These are phyloP conservation scores for Fistularia commersonii DNA, from an alignment of 2,797 vertebrate species.

Conservation along the genomic window DNA sequence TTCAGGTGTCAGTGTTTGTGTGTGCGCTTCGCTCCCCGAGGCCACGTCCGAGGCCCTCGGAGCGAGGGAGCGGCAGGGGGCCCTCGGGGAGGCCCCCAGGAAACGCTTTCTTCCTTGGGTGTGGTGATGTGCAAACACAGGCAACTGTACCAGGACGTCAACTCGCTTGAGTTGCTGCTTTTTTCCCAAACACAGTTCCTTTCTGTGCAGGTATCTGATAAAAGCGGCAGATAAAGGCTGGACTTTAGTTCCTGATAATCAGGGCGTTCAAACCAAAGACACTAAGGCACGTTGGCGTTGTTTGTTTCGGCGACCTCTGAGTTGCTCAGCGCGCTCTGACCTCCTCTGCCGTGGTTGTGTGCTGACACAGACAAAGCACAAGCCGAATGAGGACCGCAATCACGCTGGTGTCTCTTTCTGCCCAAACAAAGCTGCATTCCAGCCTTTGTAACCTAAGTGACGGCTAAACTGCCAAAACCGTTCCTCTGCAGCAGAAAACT, in stretches of 20 bases:
- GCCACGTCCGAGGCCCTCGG: too few relatives aligned
- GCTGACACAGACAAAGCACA: too few relatives aligned
- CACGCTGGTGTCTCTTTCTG: too few relatives aligned
- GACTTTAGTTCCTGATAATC: slow-evolving; percentile 37
- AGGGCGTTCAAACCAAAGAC: background rate
- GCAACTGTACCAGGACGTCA: slow-evolving; percentile 5
- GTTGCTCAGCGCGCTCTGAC: too few relatives aligned
- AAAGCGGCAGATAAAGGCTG: slow-evolving; percentile 2
- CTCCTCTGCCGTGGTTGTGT: too few relatives aligned
- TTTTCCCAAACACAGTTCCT: background rate
- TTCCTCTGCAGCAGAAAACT: background rate
- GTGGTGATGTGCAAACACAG: slow-evolving; percentile 19
- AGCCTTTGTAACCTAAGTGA: slow-evolving; percentile 33
- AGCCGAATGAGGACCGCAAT: too few relatives aligned
- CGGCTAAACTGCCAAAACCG: slow-evolving; percentile 26
- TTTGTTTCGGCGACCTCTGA: too few relatives aligned
- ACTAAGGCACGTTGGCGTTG: too few relatives aligned
- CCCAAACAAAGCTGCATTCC: slow-evolving; percentile 38
- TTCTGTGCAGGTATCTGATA: slow-evolving; percentile 27
- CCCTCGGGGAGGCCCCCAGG: too few relatives aligned
- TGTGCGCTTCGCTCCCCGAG: too few relatives aligned
- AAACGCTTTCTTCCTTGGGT: slow-evolving; percentile 6
- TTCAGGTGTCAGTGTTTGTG: too few relatives aligned
- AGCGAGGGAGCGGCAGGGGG: too few relatives aligned
- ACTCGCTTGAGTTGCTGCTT: background rate